A percentile compares a stretch with the other conserved stretches of the same genome.
Conservation (phyloP, 2,113 vertebrate genomes). For the Eptatretus burgeri region DNA sequence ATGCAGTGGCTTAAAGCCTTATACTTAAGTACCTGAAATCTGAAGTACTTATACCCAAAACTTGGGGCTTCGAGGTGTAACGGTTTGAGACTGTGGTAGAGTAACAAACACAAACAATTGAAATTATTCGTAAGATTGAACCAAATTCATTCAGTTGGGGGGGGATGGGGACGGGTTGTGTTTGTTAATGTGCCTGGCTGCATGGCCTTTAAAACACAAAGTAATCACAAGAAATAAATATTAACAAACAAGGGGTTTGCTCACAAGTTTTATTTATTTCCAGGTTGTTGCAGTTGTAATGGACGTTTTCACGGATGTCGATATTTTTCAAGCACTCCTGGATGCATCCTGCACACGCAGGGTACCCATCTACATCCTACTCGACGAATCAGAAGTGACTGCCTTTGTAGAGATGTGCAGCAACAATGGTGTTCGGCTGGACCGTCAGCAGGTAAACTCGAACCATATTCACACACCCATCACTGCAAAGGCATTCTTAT, state of each 20-base stretch:
- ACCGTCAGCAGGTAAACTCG: constrained; percentile 49
- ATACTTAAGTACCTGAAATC: too few species aligned
- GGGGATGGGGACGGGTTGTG: too few species aligned
- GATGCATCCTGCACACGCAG: constrained; percentile 44
- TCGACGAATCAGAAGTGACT: constrained; percentile 41
- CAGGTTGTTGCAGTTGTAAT: constrained; percentile 76
- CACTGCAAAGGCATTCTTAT: too few species aligned
- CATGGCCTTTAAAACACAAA: too few species aligned
- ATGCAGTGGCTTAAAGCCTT: too few species aligned
- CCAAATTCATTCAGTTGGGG: too few species aligned
- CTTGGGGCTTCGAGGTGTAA: too few species aligned
- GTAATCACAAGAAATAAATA: not conserved
- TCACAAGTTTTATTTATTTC: constrained; percentile 11
- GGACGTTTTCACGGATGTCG: constrained; percentile 74
- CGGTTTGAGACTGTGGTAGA: too few species aligned
- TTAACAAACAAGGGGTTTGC: not conserved
- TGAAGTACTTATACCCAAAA: too few species aligned
- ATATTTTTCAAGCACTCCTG: constrained; percentile 66
- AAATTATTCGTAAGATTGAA: too few species aligned
- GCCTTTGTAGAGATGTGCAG: constrained; percentile 56
- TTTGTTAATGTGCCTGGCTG: too few species aligned
- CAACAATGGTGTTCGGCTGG: constrained; percentile 47
- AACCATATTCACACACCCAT: not conserved
- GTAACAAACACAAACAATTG: too few species aligned
- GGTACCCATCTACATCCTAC: constrained; percentile 48